phyloP scores from a whole-genome alignment of 2,888 invertebrate species.

The Odontothrips loti region DNA sequence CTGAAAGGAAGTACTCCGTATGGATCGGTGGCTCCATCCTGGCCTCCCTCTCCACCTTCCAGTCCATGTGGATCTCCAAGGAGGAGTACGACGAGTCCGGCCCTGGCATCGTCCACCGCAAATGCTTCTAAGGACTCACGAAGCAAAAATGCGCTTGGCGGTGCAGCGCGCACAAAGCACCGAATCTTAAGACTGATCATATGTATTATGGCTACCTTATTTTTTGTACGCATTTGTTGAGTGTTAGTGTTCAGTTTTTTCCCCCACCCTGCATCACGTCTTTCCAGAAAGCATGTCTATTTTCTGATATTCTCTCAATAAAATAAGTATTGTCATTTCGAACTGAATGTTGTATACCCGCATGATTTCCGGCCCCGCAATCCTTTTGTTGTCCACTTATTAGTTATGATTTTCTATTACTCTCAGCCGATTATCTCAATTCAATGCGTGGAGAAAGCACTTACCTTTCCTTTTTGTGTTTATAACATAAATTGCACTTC shows the following conservation, averaged over 20 bases:
- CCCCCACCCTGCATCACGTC: background rate
- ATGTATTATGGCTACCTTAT: background rate
- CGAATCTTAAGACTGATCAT: background rate
- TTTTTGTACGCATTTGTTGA: background rate
- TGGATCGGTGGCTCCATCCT: constrained; percentile 88
- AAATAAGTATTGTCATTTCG: background rate
- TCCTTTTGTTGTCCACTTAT: too few relatives aligned
- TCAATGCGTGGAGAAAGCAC: too few relatives aligned
- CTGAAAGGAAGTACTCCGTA: constrained; percentile 86
- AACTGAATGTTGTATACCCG: too few relatives aligned
- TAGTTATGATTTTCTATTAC: too few relatives aligned
- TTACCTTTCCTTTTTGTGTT: too few relatives aligned
- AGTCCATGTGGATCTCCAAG: constrained; percentile 90
- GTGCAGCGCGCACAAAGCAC: background rate
- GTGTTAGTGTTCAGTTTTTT: background rate
- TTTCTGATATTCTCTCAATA: background rate
- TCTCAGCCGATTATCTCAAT: too few relatives aligned
- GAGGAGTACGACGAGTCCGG: constrained; percentile 87
- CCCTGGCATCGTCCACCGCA: constrained; percentile 68
- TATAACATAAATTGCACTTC: too few relatives aligned
- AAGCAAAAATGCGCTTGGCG: background rate
- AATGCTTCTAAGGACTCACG: constrained; percentile 59
- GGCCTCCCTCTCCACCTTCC: constrained; percentile 84
- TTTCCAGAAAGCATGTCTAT: too few relatives aligned
- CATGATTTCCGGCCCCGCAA: too few relatives aligned